Percentiles rank a stretch among this genome's conserved stretches.
Evolutionary conservation across 2,888 invertebrate species (phyloP).

Genomic region (Cantharis rufa): DNA sequence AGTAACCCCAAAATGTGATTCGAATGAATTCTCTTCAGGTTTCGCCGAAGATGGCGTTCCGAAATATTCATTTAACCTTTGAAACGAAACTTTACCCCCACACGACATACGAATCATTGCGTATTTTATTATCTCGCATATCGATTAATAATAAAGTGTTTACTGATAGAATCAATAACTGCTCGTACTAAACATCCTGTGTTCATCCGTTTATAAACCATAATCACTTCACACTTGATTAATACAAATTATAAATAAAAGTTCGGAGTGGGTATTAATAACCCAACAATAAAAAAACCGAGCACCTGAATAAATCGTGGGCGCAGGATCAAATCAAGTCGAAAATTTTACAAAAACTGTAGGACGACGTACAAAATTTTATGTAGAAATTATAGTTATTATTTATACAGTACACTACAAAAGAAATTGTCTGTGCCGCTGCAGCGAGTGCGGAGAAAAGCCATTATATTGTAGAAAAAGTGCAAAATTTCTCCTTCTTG

Average conservation of each 20-base stretch:
- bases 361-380: slow-evolving; percentile 18
- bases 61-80: neutral
- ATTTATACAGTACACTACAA: neutral
- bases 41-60: neutral
- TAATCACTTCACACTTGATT: slow-evolving; percentile 40
- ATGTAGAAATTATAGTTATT: neutral
- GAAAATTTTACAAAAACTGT: slow-evolving; percentile 15
- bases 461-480: neutral
- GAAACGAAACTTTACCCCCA: neutral
- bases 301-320: slow-evolving; percentile 33
- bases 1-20: slow-evolving; percentile 1
- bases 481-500: slow-evolving; percentile 21
- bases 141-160: slow-evolving; percentile 8
- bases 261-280: slow-evolving; percentile 36
- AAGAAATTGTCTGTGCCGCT: neutral
- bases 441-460: neutral
- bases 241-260: slow-evolving; percentile 39
- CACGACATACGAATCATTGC: neutral
- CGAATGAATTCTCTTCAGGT: slow-evolving; percentile 1
- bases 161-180: slow-evolving; percentile 35
- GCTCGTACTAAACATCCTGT: slow-evolving; percentile 39
- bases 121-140: neutral
- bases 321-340: slow-evolving; percentile 24
- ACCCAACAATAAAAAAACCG: slow-evolving; percentile 35
- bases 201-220: slow-evolving; percentile 33